Base-by-base conservation (phyloP, 2,797 vertebrate genomes). In the Paratrypauchen microcephalus region DNA sequence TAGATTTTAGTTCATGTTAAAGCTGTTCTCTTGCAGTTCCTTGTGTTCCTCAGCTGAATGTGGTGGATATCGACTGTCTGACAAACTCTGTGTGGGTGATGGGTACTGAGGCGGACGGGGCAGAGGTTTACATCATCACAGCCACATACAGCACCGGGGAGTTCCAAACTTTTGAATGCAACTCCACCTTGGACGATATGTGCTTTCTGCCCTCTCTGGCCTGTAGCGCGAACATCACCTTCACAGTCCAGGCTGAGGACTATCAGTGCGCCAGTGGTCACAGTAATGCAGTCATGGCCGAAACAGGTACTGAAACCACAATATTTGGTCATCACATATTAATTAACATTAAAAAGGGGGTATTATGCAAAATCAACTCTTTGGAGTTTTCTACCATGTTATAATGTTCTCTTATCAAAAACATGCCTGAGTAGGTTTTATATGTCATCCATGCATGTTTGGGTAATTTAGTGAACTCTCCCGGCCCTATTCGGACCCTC, bases 1-100 rank as follows among this genome's bases (percentile, higher is more conserved):
- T 36, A 45, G 3, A 15, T 15, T 13, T 45, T 45, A 45, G 41
- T 15, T 15, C 3, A 39, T 56, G 12, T 52, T 52, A 19, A n/a
- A 19, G 1, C 48, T 55, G 0, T 68, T 41, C 62, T 55, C 9
- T n/a, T 68, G 23, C 75, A 94, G 94, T 78, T 58, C 93, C 93
- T n/a, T 94, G 94, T 7, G 48, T 77, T 3, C 91, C 94, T 21
- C 52, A 12, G 11, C 68, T 94, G 60, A 65, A 74, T 0, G 73
- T 77, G 0, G 91, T 93, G 63, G 90, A 93, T 73, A 87, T 94
- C 2, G 91, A 94, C 84, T 94, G 94, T 72, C 75, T 92, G 48
- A 82, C 82, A 0, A 92, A 92, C 72, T 88, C 88, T 0, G 91
- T 87, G 52, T 92, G 89, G 91, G 82, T 93, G 69, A 72, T 80